These are phyloP conservation scores for Brachionus calyciflorus DNA, from an alignment of 1,140 invertebrate genomes.

Conservation along the genomic window DNA sequence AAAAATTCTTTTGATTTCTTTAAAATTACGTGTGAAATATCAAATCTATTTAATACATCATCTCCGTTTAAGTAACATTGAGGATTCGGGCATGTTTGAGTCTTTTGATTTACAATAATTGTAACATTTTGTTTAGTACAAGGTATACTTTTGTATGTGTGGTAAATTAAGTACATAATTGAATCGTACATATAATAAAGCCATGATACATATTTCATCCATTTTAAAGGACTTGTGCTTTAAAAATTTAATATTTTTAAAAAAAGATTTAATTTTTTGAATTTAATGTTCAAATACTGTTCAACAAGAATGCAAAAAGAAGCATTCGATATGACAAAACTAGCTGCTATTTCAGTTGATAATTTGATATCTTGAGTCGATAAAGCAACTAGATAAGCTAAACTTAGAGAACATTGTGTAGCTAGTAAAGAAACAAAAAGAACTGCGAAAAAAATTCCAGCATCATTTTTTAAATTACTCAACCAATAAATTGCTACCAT, in stretches of 20 bases:
- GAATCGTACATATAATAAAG: conserved; percentile 13
- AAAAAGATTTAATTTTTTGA: neutral
- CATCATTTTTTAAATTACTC: conserved; percentile 67
- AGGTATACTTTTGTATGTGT: neutral
- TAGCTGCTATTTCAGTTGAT: neutral
- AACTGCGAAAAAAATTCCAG: conserved; percentile 53
- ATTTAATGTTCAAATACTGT: neutral
- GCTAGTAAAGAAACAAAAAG: neutral
- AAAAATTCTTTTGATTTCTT: no score
- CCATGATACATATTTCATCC: conserved; percentile 45
- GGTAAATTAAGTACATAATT: neutral
- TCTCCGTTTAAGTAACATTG: neutral
- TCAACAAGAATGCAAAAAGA: conserved; percentile 61
- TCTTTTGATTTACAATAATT: neutral
- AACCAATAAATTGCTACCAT: conserved; percentile 77
- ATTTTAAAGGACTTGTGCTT: neutral
- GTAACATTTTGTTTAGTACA: neutral
- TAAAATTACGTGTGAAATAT: neutral
- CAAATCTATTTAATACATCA: neutral
- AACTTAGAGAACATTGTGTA: neutral
- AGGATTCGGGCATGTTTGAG: neutral
- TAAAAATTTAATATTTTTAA: neutral
- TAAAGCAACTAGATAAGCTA: conserved; percentile 68
- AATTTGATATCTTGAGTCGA: neutral
- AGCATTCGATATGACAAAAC: conserved; percentile 70